Percentiles rank a stretch among this genome's conserved stretches.
Evolutionary conservation across 2,113 vertebrate genomes (phyloP).

Genomic region (Athene cunicularia): DNA sequence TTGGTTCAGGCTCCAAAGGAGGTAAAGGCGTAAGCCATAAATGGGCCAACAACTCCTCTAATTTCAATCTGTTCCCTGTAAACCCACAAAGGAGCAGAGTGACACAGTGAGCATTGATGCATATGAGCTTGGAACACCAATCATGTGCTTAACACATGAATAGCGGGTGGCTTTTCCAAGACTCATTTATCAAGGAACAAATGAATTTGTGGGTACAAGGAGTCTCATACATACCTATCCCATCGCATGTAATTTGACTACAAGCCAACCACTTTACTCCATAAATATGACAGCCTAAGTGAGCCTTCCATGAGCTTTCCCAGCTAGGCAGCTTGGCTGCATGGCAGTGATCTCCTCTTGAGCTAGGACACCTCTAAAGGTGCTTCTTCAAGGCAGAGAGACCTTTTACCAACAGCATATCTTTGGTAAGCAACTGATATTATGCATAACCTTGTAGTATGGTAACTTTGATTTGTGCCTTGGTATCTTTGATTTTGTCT

Average conservation of each 20-base stretch:
- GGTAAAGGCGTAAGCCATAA: not conserved
- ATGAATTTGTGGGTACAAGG: not conserved
- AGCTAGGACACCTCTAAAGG: not conserved
- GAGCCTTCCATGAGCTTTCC: not conserved
- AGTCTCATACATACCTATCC: not conserved
- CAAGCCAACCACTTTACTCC: not conserved
- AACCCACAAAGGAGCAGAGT: not conserved
- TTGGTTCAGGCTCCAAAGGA: not conserved
- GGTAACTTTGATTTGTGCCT: not conserved
- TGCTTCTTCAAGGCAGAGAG: not conserved
- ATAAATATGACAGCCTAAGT: not conserved
- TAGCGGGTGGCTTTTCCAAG: not conserved
- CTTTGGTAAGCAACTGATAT: not conserved
- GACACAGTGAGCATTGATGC: not conserved
- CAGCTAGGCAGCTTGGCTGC: not conserved
- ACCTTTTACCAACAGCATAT: not conserved
- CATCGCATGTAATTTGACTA: not conserved
- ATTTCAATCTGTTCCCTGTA: not conserved
- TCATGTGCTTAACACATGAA: not conserved
- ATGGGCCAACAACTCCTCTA: not conserved
- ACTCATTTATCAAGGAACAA: constrained; percentile 23
- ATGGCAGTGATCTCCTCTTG: not conserved
- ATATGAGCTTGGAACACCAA: not conserved
- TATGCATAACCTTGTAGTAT: not conserved
- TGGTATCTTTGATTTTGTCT: not conserved